Conservation (phyloP, 2,888 invertebrate genomes). For the Gerris lacustris region DNA sequence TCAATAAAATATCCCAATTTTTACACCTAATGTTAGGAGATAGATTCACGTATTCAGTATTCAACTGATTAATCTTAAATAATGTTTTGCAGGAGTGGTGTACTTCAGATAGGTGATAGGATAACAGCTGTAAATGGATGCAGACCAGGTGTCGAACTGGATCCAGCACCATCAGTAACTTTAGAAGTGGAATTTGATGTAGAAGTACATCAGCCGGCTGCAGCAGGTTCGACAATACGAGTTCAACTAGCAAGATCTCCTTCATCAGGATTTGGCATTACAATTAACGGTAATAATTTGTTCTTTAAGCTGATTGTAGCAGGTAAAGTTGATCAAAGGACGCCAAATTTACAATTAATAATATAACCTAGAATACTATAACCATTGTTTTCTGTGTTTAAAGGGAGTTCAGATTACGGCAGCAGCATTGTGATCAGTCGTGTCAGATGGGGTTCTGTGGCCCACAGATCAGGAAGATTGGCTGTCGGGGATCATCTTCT, state of each 20-base stretch:
- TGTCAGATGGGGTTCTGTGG: conserved; percentile 77
- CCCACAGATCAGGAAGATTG: conserved; percentile 78
- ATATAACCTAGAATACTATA: too few relatives aligned
- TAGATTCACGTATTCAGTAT: too few relatives aligned
- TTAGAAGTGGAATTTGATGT: conserved; percentile 81
- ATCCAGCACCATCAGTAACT: conserved; percentile 41
- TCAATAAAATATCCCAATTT: too few relatives aligned
- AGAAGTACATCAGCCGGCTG: conserved; percentile 7
- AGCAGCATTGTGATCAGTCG: conserved; percentile 53
- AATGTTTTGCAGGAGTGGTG: conserved; percentile 47
- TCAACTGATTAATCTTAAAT: too few relatives aligned
- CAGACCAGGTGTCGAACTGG: conserved; percentile 32
- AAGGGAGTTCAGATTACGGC: conserved; percentile 19
- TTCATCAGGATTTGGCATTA: conserved; percentile 67
- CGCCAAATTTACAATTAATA: too few relatives aligned
- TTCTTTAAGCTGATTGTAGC: neutral
- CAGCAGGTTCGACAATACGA: conserved; percentile 32
- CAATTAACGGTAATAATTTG: conserved; percentile 56
- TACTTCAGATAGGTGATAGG: conserved; percentile 67
- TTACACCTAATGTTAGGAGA: too few relatives aligned
- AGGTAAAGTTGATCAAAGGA: neutral
- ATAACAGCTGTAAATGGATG: conserved; percentile 74
- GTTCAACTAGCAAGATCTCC: conserved; percentile 58
- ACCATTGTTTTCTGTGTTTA: neutral
- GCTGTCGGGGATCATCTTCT: conserved; percentile 74